Evolutionary conservation across 1,140 invertebrate genomes (phyloP), one percentile per base, ranked within the genome.

Genomic region (Phymastichus coffea): DNA sequence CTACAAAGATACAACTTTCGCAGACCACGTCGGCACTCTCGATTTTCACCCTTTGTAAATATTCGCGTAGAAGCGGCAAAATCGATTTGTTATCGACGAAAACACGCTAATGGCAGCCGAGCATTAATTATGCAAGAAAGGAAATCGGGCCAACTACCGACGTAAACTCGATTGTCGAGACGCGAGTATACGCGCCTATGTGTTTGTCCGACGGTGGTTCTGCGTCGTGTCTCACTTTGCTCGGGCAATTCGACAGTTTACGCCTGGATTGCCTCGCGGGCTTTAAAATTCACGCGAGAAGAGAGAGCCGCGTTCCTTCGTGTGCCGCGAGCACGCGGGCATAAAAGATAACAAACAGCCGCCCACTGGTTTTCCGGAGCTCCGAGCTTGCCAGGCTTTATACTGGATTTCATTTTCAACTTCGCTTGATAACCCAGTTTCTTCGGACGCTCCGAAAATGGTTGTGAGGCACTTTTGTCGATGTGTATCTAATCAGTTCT

Each of bases 331-430:
- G n/a, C n/a, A n/a, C n/a, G n/a, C n/a, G n/a, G 63, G 68, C 58
- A 72, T 71, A 75, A n/a, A 75, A 73, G 72, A 75, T 72, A 75
- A 75, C 73, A 76, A 76, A 76, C 73, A 76, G 44, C 49, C 60
- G 59, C 60, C 54, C 57, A 43, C 55, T 66, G 52, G 41, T 57
- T 61, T 66, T 54, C 47, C 46, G 10, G 10, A n/a, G n/a, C n/a
- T n/a, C n/a, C n/a, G n/a, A 15, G 15, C 9, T 46, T 17, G 2
- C 17, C 15, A 15, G 17, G 17, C 19, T 48, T 48, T 48, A 14
- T 3, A 35, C 22, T 3, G 28, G 35, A 10, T 8, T 12, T n/a
- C n/a, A n/a, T n/a, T n/a, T n/a, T n/a, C n/a, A n/a, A n/a, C n/a
- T n/a, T n/a, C n/a, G n/a, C n/a, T n/a, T n/a, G n/a, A n/a, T n/a